Base-by-base conservation (phyloP, 2,797 vertebrate species). In the Neoniphon sammara region DNA sequence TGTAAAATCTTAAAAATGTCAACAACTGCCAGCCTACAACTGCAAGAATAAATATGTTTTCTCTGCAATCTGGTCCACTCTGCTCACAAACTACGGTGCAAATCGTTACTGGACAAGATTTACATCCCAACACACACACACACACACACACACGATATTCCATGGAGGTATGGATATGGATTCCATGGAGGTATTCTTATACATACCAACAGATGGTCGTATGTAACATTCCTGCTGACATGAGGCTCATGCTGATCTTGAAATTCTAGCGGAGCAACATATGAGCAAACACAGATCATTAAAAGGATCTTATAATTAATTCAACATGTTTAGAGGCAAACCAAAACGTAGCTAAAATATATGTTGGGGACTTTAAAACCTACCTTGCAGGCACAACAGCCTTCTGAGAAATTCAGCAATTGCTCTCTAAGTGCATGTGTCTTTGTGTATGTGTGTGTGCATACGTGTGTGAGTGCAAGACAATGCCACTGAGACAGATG, bases 181-280 rank as follows among this genome's bases (percentile, higher is more conserved):
- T 12, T 54, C 52, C 11, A 14, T 20, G 56, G 56, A 17, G 31
- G 34, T 34, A 66, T 53, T 70, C 59, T 18, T 66, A 47, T 47
- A 64, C 52, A 66, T 12, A 4, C 60, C 18, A 67, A 80, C 74
- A 78, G 74, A 77, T 78, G 79, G 78, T 10, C 27, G 56, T 67
- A 73, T 47, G 56, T 15, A 15, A 71, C 8, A 39, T 63, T 80
- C 77, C 44, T 21, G 44, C 14, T 59, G 23, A 54, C 36, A 62
- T n/a, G 39, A 54, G 46, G 54, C 68, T 77, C 72, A 58, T 46
- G 67, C 77, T 76, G 78, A 78, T 76, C 46, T 63, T 56, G 18
- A 75, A 34, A 77, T 23, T 61, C 25, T 63, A 56, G 47, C 63
- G 4, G 46, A n/a, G 39, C 4, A 9, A 59, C 5, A 2, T 5